Base-by-base conservation (phyloP, 2,113 vertebrate genomes). In the Anser brachyrhynchus region DNA sequence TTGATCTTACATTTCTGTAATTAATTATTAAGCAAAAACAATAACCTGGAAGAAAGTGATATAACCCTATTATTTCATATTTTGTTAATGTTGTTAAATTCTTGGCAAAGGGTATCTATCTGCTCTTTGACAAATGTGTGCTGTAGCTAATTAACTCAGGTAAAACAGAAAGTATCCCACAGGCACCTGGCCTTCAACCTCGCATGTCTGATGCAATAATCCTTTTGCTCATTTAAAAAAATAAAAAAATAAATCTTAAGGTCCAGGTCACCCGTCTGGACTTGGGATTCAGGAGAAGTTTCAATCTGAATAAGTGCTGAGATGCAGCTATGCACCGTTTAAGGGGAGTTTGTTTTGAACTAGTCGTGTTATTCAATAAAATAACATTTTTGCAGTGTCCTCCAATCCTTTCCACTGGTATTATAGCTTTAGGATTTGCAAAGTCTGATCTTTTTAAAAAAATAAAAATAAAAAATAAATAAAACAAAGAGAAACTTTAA, bases 81-180 rank as follows among this genome's bases (percentile, higher is more conserved):
- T 62, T 91, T 95, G 18, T 91, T 90, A 86, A 84, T 64, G 88
- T 75, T 87, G 88, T 75, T 87, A 83, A 84, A 67, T 91, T 85
- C 52, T 66, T 87, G 39, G 57, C 18, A 71, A 79, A 62, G 58
- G 28, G 14, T 46, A 70, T 83, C 73, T 61, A 46, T 33, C 43
- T 35, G 52, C 21, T 74, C 54, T 91, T 74, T 89, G 57, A 85
- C 78, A 96, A 94, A 87, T 74, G 83, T 6, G 54, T 58, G 33
- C 11, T 16, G 2, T 5, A 90, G 21, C 25, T 95, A 95, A 96
- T 94, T 93, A 92, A 78, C 52, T 72, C 14, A 43, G 59, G 81
- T 79, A 41, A 91, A 96, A 90, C 18, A 79, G 64, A 85, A 17
- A 81, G 31, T 41, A 58, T 79, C 55, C 37, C 74, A 49, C 37